A percentile compares a stretch with the other conserved stretches of the same genome.
Conservation (phyloP, 2,888 invertebrate genomes). For the Tineola bisselliella region DNA sequence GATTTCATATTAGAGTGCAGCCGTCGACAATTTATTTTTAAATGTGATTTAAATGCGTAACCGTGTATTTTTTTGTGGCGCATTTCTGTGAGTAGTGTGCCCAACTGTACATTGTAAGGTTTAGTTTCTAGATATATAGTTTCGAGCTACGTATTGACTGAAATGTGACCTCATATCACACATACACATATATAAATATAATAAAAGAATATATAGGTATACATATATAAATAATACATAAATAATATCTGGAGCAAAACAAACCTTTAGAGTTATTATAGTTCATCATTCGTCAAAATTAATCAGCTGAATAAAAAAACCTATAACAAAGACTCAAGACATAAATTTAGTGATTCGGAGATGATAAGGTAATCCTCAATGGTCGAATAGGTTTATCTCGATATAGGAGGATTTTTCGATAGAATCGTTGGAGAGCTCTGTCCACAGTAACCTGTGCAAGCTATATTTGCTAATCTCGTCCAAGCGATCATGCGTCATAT, state of each 20-base stretch:
- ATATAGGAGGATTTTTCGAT: conserved; percentile 14
- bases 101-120: too few species aligned
- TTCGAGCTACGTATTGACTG: too few species aligned
- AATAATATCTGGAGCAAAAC: too few species aligned
- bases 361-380: not conserved
- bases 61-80: too few species aligned
- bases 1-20: not conserved
- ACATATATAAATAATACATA: too few species aligned
- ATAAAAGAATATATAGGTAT: too few species aligned
- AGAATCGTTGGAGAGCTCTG: conserved; percentile 15
- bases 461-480: conserved; percentile 32
- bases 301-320: not conserved
- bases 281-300: not conserved
- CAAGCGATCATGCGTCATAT: conserved; percentile 32
- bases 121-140: too few species aligned
- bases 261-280: too few species aligned
- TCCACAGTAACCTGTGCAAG: conserved; percentile 16
- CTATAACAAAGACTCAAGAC: not conserved
- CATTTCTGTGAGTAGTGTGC: too few species aligned
- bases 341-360: not conserved
- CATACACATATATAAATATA: too few species aligned
- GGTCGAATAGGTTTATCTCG: not conserved
- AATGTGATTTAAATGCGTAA: too few species aligned
- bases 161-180: too few species aligned
- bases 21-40: not conserved